phyloP scores from a whole-genome alignment of 2,797 vertebrate genomes.

The Enteromius viviparus region DNA sequence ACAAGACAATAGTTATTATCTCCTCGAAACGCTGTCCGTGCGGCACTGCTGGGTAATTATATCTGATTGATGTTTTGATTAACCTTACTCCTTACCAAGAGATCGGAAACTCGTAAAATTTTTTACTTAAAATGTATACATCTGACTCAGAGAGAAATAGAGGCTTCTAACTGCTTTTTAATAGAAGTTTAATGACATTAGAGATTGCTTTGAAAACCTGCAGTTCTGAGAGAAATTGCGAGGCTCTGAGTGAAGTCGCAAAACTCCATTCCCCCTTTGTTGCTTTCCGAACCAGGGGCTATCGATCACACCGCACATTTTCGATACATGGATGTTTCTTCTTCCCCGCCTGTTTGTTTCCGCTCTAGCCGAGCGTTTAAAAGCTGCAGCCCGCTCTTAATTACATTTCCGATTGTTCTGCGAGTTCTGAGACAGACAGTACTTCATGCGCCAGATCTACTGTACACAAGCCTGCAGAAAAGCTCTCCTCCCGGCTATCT shows the following conservation, averaged over 20 bases:
- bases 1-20: slow-evolving; percentile 63
- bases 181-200: slow-evolving; percentile 70
- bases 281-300: slow-evolving; percentile 63
- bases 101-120: slow-evolving; percentile 26
- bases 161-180: slow-evolving; percentile 55
- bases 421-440: slow-evolving; percentile 68
- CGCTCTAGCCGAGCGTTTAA: slow-evolving; percentile 77
- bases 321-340: slow-evolving; percentile 72
- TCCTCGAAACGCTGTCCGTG: slow-evolving; percentile 55
- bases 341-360: slow-evolving; percentile 72
- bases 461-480: slow-evolving; percentile 63
- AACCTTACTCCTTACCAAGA: slow-evolving; percentile 49
- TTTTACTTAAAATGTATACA: slow-evolving; percentile 33
- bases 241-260: slow-evolving; percentile 37
- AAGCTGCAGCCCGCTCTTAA: slow-evolving; percentile 77
- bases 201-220: slow-evolving; percentile 66
- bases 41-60: slow-evolving; percentile 62
- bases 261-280: slow-evolving; percentile 51
- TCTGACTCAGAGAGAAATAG: slow-evolving; percentile 44
- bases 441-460: slow-evolving; percentile 71
- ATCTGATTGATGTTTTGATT: slow-evolving; percentile 65
- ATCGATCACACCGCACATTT: slow-evolving; percentile 76
- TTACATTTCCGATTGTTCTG: slow-evolving; percentile 80
- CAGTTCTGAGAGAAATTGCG: slow-evolving; percentile 51
- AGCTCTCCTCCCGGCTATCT: slow-evolving; percentile 22